These are phyloP conservation scores for Lordiphosa mommai DNA, from an alignment of 1,140 invertebrate genomes.

Conservation along the genomic window DNA sequence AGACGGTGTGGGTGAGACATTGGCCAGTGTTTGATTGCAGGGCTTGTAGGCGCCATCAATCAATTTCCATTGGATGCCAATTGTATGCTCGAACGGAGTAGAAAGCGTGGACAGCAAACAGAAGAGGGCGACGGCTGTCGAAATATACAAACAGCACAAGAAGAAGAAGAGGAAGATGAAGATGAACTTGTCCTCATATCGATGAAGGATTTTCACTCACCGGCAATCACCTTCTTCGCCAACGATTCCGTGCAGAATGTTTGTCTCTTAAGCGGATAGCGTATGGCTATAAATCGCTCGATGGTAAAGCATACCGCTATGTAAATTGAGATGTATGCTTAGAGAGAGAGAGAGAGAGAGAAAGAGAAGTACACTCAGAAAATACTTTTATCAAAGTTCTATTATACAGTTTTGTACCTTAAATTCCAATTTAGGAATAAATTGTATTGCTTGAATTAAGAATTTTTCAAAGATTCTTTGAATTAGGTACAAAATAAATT, in stretches of 20 bases:
- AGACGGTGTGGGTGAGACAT: constrained; percentile 44
- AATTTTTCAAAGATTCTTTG: no score
- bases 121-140: constrained; percentile 81
- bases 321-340: constrained; percentile 88
- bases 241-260: constrained; percentile 84
- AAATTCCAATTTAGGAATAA: no score
- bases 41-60: constrained; percentile 68
- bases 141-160: constrained; percentile 15
- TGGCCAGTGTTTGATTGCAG: constrained; percentile 69
- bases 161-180: constrained; percentile 5
- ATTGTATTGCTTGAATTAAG: no score
- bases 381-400: no score
- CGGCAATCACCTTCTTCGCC: constrained; percentile 83
- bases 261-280: constrained; percentile 87
- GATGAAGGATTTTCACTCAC: constrained; percentile 41
- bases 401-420: no score
- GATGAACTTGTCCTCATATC: not conserved
- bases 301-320: constrained; percentile 89
- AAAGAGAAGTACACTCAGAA: constrained; percentile 8
- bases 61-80: constrained; percentile 46
- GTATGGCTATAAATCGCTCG: constrained; percentile 89
- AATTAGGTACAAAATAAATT: no score
- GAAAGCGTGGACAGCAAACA: constrained; percentile 84
- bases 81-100: constrained; percentile 85
- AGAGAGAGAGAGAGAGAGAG: not conserved